Percentiles rank a stretch among this genome's conserved stretches.
phyloP scores from a whole-genome alignment of 2,113 vertebrate genomes.

The Pollimyrus isidori region DNA sequence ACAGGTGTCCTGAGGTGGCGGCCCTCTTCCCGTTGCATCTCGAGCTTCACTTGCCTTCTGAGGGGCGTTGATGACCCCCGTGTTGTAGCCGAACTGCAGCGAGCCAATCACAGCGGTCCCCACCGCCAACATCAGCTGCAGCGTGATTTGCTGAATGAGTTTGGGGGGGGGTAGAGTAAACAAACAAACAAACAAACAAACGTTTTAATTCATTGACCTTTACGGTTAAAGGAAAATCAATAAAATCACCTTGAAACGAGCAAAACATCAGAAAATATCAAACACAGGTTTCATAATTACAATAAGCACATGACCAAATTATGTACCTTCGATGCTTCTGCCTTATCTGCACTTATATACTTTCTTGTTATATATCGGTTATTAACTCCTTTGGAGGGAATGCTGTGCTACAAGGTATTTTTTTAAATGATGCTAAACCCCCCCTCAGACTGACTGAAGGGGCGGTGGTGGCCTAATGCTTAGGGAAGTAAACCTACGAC shows the following conservation, averaged over 20 bases:
- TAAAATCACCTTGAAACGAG: not conserved
- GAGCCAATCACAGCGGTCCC: slow-evolving; percentile 75
- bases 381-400: not conserved
- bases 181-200: not conserved
- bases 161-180: not conserved
- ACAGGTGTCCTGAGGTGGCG: not conserved
- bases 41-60: slow-evolving; percentile 39
- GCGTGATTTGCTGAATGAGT: slow-evolving; percentile 53
- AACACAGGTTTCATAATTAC: not conserved
- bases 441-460: not conserved
- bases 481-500: not conserved
- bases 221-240: not conserved
- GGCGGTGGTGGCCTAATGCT: not conserved
- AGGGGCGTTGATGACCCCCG: slow-evolving; percentile 71
- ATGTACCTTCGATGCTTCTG: not conserved
- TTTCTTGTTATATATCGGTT: not conserved
- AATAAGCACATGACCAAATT: not conserved
- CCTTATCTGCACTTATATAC: not conserved
- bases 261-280: not conserved
- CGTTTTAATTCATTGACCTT: not conserved
- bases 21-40: not conserved
- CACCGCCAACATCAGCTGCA: slow-evolving; percentile 68
- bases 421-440: not conserved
- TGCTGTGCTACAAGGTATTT: not conserved
- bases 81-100: slow-evolving; percentile 78